Percentiles rank a stretch among this genome's conserved stretches.
phyloP scores from a whole-genome alignment of 2,888 invertebrate genomes.

The Trachelus stipa region DNA sequence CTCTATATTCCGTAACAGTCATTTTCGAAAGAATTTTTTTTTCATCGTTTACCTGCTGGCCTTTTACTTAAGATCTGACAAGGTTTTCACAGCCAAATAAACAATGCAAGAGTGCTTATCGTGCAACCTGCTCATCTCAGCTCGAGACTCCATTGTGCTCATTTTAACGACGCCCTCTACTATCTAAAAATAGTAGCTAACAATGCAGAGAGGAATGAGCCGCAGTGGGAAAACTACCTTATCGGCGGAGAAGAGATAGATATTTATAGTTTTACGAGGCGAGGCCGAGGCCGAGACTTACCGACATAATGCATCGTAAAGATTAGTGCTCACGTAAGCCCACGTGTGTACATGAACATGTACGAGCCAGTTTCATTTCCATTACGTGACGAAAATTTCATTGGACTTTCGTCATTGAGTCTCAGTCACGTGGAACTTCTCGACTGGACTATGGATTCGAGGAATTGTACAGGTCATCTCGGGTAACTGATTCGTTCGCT shows the following conservation, averaged over 20 bases:
- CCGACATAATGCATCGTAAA: conserved; percentile 6
- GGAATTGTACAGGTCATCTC: background rate
- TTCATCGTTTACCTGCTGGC: background rate
- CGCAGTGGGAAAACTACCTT: conserved; percentile 3
- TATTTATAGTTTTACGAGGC: conserved; percentile 6
- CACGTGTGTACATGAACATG: background rate
- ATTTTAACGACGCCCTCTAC: background rate
- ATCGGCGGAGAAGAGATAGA: background rate
- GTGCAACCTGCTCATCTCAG: background rate
- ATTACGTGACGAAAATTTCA: conserved; percentile 1
- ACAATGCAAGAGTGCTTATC: background rate
- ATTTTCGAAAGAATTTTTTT: background rate
- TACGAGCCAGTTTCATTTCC: background rate
- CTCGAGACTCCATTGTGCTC: background rate
- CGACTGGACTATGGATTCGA: background rate
- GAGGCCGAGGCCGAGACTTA: background rate
- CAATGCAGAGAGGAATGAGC: background rate
- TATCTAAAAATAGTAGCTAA: conserved; percentile 1
- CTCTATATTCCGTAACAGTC: background rate
- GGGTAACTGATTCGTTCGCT: background rate
- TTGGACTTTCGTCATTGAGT: background rate
- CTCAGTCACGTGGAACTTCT: background rate
- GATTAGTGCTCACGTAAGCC: background rate
- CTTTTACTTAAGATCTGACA: background rate
- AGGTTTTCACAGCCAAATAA: background rate